Evolutionary conservation across 2,797 vertebrate genomes (phyloP).

Genomic region (Pelobates cultripes): DNA sequence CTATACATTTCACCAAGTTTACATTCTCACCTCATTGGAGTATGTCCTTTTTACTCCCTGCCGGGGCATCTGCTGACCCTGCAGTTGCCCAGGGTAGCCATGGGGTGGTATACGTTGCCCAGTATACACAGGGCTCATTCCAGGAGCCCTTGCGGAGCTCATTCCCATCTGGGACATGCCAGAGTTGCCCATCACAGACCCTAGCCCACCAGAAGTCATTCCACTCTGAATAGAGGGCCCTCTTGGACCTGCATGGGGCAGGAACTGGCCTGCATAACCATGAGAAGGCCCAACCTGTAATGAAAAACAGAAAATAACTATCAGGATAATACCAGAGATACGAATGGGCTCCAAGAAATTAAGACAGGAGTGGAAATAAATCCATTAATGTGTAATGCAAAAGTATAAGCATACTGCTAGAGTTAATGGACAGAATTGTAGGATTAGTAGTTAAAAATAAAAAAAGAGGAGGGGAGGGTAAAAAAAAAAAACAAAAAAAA

Average conservation of each 20-base stretch:
- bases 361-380: too few relatives aligned
- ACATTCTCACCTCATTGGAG: conserved; percentile 79
- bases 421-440: too few relatives aligned
- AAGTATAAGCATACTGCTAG: too few relatives aligned
- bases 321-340: neutral
- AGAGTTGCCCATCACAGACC: conserved; percentile 66
- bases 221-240: conserved; percentile 72
- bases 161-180: conserved; percentile 79
- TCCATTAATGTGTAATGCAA: too few relatives aligned
- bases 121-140: conserved; percentile 75
- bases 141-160: conserved; percentile 75
- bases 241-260: conserved; percentile 84
- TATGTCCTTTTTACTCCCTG: conserved; percentile 87
- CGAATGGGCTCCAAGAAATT: neutral
- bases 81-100: conserved; percentile 72
- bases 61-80: conserved; percentile 79
- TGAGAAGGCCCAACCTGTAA: conserved; percentile 86
- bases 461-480: too few relatives aligned
- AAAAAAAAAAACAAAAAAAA: too few relatives aligned
- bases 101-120: conserved; percentile 87
- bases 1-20: neutral
- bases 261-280: conserved; percentile 88
- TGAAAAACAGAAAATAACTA: neutral
- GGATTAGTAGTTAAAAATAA: too few relatives aligned
- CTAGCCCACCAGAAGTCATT: conserved; percentile 68